Evolutionary conservation across 2,797 vertebrate species (phyloP), one percentile per base, ranked within the genome.

Genomic region (Gobionotothen gibberifrons): DNA sequence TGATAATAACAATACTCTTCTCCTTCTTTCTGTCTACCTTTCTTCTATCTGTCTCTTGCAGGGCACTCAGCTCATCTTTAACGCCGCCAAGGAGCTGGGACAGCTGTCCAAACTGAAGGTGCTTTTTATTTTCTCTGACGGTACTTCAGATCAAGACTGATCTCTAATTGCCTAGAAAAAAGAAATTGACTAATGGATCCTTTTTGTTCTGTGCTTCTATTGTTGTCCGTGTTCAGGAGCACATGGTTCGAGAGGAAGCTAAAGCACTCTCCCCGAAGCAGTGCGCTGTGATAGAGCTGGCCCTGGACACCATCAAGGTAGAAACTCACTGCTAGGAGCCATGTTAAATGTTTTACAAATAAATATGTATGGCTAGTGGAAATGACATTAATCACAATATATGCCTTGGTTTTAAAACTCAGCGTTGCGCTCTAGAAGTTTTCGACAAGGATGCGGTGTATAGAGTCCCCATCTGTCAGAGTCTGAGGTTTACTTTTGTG

Each of bases 1-100:
- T 26, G 49, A 79, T 81, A 76, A 90, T 81, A 75, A 83, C 72
- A 39, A 36, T 3, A 7, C 26, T 65, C 17, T 46, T 69, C 69
- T 81, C 36, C 62, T 64, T 71, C 73, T 66, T 36, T 57, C 56
- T 63, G 42, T 74, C 77, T 14, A 49, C 71, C 69, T 76, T 39
- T 74, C 69, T 62, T 58, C 78, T 32, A 11, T 69, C 75, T 36
- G 26, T 55, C 62, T 82, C 69, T 72, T 60, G 39, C 93, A 99
- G 98, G 98, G 98, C 72, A 99, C 97, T 8, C 98, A 99, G 93
- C 97, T 99, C 91, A 99, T 99, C 90, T 99, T 99, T 86, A 99
- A 98, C 0, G 98, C 98, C 0, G 98, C 98, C 87, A 99, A 99
- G 91, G 98, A 99, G 85, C 93, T 99, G 85, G 98, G 98, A 19